Percentiles rank a stretch among this genome's conserved stretches.
Conservation (phyloP, 2,113 vertebrate genomes). For the Ophiodon elongatus region DNA sequence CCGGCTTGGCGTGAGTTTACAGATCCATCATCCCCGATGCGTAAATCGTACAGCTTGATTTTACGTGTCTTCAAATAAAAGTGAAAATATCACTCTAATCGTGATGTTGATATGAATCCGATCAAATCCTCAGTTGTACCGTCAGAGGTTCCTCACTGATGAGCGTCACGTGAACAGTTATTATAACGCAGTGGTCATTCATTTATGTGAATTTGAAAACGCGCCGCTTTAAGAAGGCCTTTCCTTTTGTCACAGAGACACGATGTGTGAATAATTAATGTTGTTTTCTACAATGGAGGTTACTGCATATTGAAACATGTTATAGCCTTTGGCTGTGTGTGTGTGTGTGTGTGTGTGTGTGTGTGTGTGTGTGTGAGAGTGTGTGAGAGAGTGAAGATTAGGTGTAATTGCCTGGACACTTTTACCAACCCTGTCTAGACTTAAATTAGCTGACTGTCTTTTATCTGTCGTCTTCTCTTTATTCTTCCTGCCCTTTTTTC, state of each 20-base stretch:
- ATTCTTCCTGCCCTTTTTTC: neutral
- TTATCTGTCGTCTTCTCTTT: slow-evolving; percentile 24
- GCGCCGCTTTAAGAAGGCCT: neutral
- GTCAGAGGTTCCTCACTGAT: neutral
- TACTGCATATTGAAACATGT: neutral
- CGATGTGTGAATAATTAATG: neutral
- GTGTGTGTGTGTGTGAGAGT: neutral
- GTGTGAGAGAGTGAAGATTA: neutral
- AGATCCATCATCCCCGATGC: no score
- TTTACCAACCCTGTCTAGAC: slow-evolving; percentile 18
- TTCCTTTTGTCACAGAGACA: neutral
- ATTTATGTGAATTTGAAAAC: neutral
- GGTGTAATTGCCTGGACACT: slow-evolving; percentile 30
- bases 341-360: slow-evolving; percentile 13
- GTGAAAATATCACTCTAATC: neutral
- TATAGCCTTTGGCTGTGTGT: slow-evolving; percentile 16
- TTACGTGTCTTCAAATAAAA: neutral
- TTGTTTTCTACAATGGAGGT: neutral
- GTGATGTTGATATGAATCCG: neutral
- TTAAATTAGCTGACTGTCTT: slow-evolving; percentile 24
- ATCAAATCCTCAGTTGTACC: neutral
- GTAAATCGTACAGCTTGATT: neutral
- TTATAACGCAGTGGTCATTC: neutral
- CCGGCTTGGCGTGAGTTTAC: no score
- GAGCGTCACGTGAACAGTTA: neutral